phyloP scores from a whole-genome alignment of 2,113 vertebrate species.

The Uropsilus gracilis region DNA sequence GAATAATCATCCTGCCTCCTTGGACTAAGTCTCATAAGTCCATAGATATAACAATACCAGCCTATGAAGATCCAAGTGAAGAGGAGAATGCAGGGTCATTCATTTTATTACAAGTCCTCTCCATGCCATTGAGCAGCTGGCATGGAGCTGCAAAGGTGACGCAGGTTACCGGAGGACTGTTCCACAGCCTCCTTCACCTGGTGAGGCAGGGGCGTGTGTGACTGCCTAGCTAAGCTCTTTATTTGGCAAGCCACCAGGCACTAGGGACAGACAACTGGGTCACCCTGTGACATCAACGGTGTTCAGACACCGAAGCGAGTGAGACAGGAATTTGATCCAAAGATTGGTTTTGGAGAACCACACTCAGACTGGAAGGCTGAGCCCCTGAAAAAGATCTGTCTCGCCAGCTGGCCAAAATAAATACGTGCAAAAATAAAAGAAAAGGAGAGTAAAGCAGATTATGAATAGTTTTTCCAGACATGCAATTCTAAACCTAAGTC shows the following conservation, averaged over 20 bases:
- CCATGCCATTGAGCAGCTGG: not conserved
- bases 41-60: not conserved
- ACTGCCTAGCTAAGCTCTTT: constrained; percentile 60
- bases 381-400: constrained; percentile 82
- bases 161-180: not conserved
- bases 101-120: not conserved
- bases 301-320: constrained; percentile 68
- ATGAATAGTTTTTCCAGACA: constrained; percentile 80
- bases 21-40: not conserved
- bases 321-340: constrained; percentile 80
- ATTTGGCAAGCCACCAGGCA: constrained; percentile 69
- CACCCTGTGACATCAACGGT: constrained; percentile 65
- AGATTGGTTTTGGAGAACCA: constrained; percentile 75
- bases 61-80: not conserved
- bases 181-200: not conserved
- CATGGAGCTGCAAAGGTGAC: constrained; percentile 19
- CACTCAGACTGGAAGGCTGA: constrained; percentile 78
- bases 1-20: not conserved
- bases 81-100: not conserved
- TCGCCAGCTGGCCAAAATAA: constrained; percentile 82
- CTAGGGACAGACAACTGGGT: constrained; percentile 73
- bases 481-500: constrained; percentile 79
- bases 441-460: constrained; percentile 78
- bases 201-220: not conserved
- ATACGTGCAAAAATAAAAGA: constrained; percentile 75